phyloP scores from a whole-genome alignment of 2,888 invertebrate species.

The Tillus elongatus region DNA sequence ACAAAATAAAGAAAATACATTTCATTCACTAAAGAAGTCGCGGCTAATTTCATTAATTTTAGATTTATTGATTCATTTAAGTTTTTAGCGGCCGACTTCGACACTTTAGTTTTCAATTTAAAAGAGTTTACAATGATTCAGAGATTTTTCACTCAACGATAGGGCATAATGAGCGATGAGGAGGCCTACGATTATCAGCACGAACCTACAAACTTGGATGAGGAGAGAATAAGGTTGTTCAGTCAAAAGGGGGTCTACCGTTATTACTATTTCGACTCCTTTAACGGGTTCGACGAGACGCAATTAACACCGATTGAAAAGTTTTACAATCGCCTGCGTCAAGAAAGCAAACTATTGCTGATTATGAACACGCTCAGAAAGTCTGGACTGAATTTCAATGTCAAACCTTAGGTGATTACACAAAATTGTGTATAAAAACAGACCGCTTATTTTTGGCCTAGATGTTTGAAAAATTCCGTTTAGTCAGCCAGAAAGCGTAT shows the following conservation, averaged over 20 bases:
- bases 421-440: not conserved
- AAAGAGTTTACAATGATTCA: too few relatives aligned
- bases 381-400: not conserved
- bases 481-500: not conserved
- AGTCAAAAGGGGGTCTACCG: not conserved
- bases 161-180: too few relatives aligned
- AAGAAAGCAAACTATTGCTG: not conserved
- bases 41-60: not conserved
- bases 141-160: too few relatives aligned
- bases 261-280: not conserved
- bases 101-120: not conserved
- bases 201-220: not conserved
- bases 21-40: not conserved
- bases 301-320: not conserved
- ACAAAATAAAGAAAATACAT: conserved; percentile 11
- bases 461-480: not conserved
- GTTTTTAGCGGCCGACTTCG: not conserved
- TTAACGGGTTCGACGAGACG: not conserved
- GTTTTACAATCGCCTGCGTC: not conserved
- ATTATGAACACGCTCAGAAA: not conserved
- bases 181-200: too few relatives aligned
- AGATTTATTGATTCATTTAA: not conserved
- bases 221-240: not conserved
- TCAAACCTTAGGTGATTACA: not conserved
- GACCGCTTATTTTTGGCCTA: not conserved